Base-by-base conservation (phyloP, 2,888 invertebrate species). In the Rhagonycha lutea region DNA sequence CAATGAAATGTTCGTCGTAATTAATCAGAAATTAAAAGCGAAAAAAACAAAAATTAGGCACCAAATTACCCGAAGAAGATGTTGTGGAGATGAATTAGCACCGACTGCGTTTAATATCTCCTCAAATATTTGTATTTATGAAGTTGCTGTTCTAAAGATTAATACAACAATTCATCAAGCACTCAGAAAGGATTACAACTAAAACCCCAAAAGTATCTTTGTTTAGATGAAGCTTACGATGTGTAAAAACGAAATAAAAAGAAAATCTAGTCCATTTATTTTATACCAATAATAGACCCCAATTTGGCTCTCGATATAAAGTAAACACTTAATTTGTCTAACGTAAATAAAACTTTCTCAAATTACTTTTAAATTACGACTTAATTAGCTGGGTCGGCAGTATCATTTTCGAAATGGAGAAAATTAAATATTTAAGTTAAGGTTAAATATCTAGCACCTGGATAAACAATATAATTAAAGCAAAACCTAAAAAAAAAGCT, bases 151-250 rank as follows among this genome's bases (percentile, higher is more conserved):
- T 47, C 24, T n/a, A 61, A 67, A 63, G 70, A 74, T 65, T 70
- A 74, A 70, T 74, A 65, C 60, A 67, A 61, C 67, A 74, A 74
- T 74, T 74, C 65, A 74, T 74, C 70, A 69, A 74, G 69, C 28
- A 70, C 69, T 62, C 63, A 28, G 65, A 74, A 74, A 74, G 65
- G 69, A 74, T 74, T 68, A 72, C 63, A 65, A 65, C 23, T 65
- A 65, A 65, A 65, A 60, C 71, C 72, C 26, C 60, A 65, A 32
- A 47, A 67, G 72, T 72, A 72, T 63, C 72, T 32, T 70, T 67
- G 65, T 23, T 29, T 47, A 70, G 24, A 72, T 28, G 32, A 32
- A 32, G 47, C n/a, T 67, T 65, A 26, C 23, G 23, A 62, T 14
- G 23, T 62, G 23, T 23, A 62, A 62, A 62, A 62, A 62, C 62